Base-by-base conservation (phyloP, 2,797 vertebrate species). In the Momotus momota region DNA sequence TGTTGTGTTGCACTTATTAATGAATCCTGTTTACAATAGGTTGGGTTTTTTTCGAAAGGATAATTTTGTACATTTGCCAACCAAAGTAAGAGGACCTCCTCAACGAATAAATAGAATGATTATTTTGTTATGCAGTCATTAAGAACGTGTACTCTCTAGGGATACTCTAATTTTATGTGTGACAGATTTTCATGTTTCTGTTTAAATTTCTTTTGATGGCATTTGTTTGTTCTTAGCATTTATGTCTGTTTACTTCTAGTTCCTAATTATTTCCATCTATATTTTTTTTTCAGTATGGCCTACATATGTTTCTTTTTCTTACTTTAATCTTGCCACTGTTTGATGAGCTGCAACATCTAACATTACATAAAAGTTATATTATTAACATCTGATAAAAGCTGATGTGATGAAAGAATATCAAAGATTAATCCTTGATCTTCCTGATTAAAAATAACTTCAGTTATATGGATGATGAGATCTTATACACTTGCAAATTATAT, bases 371-470 rank as follows among this genome's bases (percentile, higher is more conserved):
- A 92, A 96, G 72, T 92, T 90, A 51, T 78, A 78, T 81, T 93
- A 94, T 94, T 92, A 95, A 92, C 74, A 93, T 90, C 88, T 46
- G 86, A 95, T 93, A 92, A 94, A 97, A 93, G 73, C 86, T 88
- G 71, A 79, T 92, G 38, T 40, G 83, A 92, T 96, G 74, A 94
- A 94, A 93, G 85, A 92, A 81, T 95, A 95, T 90, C 29, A 69
- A 64, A 95, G 54, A 91, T 90, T 91, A 88, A 62, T 91, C 70
- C 85, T 94, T 88, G 85, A 94, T 96, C 89, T 94, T 94, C 52
- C 38, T 81, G 62, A 89, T 95, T 95, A 94, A 96, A 96, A 94
- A 94, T 94, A 93, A 82, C 67, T 87, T 79, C 35, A 69, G 46
- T 89, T 95, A 41, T 66, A 38, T 62, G 40, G 49, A 78, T 93